Conservation (phyloP, 1,140 invertebrate genomes). For the Pogonognathellus flavescens region DNA sequence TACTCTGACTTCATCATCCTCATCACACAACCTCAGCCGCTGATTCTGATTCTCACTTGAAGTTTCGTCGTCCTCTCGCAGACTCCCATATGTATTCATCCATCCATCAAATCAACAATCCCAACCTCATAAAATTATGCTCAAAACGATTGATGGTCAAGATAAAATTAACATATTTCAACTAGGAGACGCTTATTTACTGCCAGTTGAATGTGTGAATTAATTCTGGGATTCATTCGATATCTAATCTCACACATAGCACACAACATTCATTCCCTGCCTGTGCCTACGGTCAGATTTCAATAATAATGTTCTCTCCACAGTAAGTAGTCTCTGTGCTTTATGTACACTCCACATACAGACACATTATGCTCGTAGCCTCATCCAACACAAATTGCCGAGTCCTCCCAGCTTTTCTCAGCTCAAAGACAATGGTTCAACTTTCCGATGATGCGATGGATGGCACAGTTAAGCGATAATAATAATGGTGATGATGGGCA, state of each 20-base stretch:
- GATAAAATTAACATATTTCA: slow-evolving; percentile 48
- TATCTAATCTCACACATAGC: too few species aligned
- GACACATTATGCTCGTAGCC: too few species aligned
- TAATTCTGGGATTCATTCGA: too few species aligned
- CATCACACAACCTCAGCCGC: too few species aligned
- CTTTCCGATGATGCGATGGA: neutral
- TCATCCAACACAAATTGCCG: too few species aligned
- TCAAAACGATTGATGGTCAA: slow-evolving; percentile 25
- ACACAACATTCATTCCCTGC: neutral
- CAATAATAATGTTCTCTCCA: neutral
- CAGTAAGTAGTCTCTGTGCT: neutral
- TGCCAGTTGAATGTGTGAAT: neutral
- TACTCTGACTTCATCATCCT: too few species aligned
- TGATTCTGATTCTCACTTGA: too few species aligned
- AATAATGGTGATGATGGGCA: slow-evolving; percentile 5
- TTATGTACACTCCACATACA: neutral
- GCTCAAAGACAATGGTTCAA: too few species aligned
- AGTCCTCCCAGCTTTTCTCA: too few species aligned
- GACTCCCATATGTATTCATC: slow-evolving; percentile 1
- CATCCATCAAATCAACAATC: slow-evolving; percentile 33
- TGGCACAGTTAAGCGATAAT: slow-evolving; percentile 11
- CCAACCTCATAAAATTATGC: slow-evolving; percentile 27
- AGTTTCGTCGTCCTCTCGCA: too few species aligned
- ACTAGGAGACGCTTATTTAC: slow-evolving; percentile 34
- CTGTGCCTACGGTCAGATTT: neutral